Base-by-base conservation (phyloP, 2,888 invertebrate genomes). In the Empis stercorea region DNA sequence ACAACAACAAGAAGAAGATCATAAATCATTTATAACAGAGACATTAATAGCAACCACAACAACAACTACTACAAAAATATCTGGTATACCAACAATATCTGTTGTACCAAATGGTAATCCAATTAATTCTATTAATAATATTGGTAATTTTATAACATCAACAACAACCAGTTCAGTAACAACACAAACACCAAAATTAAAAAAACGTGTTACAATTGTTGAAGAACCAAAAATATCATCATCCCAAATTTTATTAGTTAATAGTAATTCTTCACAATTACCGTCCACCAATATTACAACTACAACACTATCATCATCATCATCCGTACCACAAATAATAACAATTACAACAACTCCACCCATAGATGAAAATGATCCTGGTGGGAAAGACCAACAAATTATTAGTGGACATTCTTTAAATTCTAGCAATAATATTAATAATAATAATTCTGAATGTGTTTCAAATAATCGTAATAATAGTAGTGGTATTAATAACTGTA, bases 181-280 rank as follows among this genome's bases (percentile, higher is more conserved):
- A 51, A 58, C 57, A 45, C 61, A 61, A 56, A 65, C 65, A 42
- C 66, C 66, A 6, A 66, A 67, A 57, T 54, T 61, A 4, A 67
- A 65, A 54, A 68, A 68, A 48, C 65, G 66, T 46, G 67, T 67
- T 17, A 68, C 66, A 53, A 68, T 67, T 39, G 53, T 64, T 52
- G 67, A 67, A 49, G 52, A 54, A 49, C 66, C 67, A 11, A 65
- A 65, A 32, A 63, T 60, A 15, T 61, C 63, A 20, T 20, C 20
- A 20, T 20, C 20, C 20, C 20, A 20, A 20, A 20, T 20, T 20
- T 20, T 20, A n/a, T n/a, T n/a, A 39, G 17, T 11, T 37, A 39
- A 20, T 39, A 20, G n/a, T 36, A 36, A 5, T 16, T 37, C 37
- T 17, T 47, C 57, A 59, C 38, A 63, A 66, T 16, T 65, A 61